phyloP scores from a whole-genome alignment of 2,797 vertebrate genomes.

The Telmatherina bonti region DNA sequence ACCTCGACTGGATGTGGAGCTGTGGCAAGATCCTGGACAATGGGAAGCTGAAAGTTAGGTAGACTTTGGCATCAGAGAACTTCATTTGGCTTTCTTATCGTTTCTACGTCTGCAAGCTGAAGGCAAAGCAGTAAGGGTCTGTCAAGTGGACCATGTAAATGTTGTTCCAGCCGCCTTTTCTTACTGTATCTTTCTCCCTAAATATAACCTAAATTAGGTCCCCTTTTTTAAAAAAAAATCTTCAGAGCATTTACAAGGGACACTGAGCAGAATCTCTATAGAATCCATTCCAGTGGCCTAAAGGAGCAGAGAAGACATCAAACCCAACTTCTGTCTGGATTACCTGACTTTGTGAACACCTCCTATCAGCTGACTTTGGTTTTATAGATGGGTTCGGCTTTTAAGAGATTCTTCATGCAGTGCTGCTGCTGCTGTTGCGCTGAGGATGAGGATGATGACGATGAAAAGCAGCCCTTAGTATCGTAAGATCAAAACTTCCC shows the following conservation, averaged over 20 bases:
- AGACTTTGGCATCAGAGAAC: constrained; percentile 9
- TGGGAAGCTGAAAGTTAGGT: constrained; percentile 52
- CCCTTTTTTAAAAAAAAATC: background rate
- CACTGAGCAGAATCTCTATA: background rate
- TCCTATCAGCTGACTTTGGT: constrained; percentile 4
- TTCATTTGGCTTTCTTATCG: constrained; percentile 10
- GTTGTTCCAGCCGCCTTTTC: constrained; percentile 9
- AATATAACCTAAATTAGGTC: constrained; percentile 24
- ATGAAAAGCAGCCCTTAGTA: constrained; percentile 82
- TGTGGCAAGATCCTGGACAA: background rate
- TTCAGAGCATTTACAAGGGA: constrained; percentile 9
- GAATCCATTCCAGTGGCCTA: background rate
- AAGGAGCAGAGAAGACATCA: constrained; percentile 14
- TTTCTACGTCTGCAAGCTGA: constrained; percentile 2
- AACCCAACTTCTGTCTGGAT: constrained; percentile 35
- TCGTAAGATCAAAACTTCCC: constrained; percentile 66
- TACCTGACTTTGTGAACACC: constrained; percentile 9
- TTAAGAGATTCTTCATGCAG: constrained; percentile 67
- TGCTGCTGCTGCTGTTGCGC: constrained; percentile 81
- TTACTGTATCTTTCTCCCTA: constrained; percentile 1
- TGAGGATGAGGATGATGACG: constrained; percentile 64
- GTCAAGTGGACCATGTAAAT: background rate
- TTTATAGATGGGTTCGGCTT: constrained; percentile 72
- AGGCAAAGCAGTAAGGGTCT: background rate
- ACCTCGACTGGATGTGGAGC: constrained; percentile 43